phyloP scores from a whole-genome alignment of 2,113 vertebrate genomes.

The Chitala chitala region DNA sequence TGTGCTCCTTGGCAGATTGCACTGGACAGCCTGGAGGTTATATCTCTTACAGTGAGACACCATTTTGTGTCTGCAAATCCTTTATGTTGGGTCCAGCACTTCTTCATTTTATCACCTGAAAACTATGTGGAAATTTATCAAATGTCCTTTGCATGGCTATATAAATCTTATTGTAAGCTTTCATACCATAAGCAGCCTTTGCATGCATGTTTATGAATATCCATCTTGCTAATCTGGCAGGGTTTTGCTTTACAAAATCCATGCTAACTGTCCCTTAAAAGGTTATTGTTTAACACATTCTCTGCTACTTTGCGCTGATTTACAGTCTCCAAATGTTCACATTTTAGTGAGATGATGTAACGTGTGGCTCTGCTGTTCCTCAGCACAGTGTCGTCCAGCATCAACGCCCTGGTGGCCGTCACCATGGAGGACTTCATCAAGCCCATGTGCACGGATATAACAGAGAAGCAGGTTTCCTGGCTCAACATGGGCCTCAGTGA shows the following conservation, averaged over 20 bases:
- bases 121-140: no score
- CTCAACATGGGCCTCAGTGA: constrained; percentile 84
- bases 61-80: no score
- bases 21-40: no score
- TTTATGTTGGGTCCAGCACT: no score
- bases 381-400: neutral
- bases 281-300: constrained; percentile 11
- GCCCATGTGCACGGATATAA: constrained; percentile 58
- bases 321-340: neutral
- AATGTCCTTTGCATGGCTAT: no score
- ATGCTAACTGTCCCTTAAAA: neutral
- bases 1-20: no score
- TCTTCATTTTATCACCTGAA: no score
- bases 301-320: constrained; percentile 2
- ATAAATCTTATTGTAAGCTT: no score
- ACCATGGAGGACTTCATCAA: constrained; percentile 77
- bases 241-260: neutral
- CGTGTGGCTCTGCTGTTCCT: neutral
- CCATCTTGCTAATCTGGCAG: no score
- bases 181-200: no score
- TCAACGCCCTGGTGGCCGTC: constrained; percentile 54
- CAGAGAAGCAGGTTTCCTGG: constrained; percentile 64
- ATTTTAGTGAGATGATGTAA: neutral
- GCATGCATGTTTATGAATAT: no score
- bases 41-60: no score